Evolutionary conservation across 53 echinoderm and acorn worm genomes (phyloP), one percentile per base, ranked within the genome.

Genomic region (Zoroaster sp.): DNA sequence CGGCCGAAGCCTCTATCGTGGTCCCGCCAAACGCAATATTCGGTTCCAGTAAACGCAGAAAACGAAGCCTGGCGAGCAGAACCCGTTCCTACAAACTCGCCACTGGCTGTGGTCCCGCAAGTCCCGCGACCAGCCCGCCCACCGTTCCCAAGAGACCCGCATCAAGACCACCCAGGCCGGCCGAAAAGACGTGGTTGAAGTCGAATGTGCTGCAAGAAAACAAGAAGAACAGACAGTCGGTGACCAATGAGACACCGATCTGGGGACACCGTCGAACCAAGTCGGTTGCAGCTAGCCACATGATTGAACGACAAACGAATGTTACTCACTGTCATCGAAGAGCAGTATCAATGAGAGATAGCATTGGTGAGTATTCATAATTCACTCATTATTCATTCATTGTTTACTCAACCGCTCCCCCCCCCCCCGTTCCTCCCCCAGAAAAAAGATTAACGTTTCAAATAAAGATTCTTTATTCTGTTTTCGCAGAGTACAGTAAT

Each of bases 211-310:
- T 36, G 28, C 80, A 38, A 15, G 80, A 80, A 63, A 80, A 80
- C 41, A 55, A 80, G 80, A 80, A 55, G 65, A 80, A 80, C 53
- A 18, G 31, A 25, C 80, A 39, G 4, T 8, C n/a, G n/a, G 36
- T 8, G 38, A 40, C 59, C 4, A 63, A 80, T n/a, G 37, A n/a
- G 59, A 54, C 80, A 6, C 28, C 80, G 13, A 80, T 80, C 65
- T 80, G 80, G 80, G 80, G 80, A 8, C 80, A 80, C 39, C 80
- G 80, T 30, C 59, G 80, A 40, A 80, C 80, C 28, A 80, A 80
- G 37, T 80, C 80, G 41, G 80, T 80, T 6, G 80, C 80, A 39
- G 80, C 80, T 20, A 80, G 80, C 65, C 80, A 80, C 36, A 80
- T 80, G 80, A 59, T 80, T 4, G 80, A 80, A 21, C 18, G 80